Percentiles rank a stretch among this genome's conserved stretches.
Conservation (phyloP, 2,797 vertebrate species). For the Paguma larvata region DNA sequence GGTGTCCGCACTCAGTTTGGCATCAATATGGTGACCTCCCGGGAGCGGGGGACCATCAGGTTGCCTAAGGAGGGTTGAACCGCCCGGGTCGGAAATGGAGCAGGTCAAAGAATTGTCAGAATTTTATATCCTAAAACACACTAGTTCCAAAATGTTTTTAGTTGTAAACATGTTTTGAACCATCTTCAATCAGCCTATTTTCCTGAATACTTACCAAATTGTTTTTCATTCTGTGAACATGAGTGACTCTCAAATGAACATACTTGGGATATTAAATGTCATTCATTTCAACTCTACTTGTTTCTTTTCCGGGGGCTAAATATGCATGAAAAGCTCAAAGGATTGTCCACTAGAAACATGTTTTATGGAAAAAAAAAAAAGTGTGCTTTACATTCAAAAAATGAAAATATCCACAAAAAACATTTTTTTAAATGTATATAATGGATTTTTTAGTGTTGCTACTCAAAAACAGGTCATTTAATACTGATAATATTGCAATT, state of each 20-base stretch:
- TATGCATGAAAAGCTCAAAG: not conserved
- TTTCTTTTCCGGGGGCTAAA: not conserved
- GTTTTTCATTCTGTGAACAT: not conserved
- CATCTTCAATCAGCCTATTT: not conserved
- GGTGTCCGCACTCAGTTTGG: too few relatives aligned
- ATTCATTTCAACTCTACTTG: not conserved
- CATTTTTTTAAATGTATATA: not conserved
- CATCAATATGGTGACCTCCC: too few relatives aligned
- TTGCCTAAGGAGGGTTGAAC: too few relatives aligned
- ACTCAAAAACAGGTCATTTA: not conserved
- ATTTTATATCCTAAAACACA: slow-evolving; percentile 73
- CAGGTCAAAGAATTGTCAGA: slow-evolving; percentile 58
- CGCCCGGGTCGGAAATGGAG: too few relatives aligned
- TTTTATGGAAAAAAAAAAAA: not conserved
- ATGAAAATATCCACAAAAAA: not conserved
- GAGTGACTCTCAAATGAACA: not conserved
- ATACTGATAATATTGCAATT: not conserved
- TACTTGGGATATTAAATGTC: not conserved
- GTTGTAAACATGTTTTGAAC: slow-evolving; percentile 59
- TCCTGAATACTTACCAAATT: not conserved
- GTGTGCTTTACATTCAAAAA: not conserved
- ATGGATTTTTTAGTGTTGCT: not conserved
- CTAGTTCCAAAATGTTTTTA: slow-evolving; percentile 50
- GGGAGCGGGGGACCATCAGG: too few relatives aligned
- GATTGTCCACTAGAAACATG: not conserved